Conservation (phyloP, 1,140 invertebrate genomes). For the Tribolium madens region DNA sequence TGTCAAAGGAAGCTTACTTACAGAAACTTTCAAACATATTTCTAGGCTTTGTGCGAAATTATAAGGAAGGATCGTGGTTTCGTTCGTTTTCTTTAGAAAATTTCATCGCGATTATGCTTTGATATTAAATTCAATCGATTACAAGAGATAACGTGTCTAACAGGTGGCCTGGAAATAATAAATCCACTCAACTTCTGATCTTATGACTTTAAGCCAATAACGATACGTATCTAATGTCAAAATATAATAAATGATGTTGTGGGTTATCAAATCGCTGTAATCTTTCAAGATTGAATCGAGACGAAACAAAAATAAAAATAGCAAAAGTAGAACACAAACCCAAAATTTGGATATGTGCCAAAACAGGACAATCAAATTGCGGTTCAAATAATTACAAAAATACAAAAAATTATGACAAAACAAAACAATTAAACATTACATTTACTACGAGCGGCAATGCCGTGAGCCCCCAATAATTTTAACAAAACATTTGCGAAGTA, state of each 20-base stretch:
- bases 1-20: slow-evolving; percentile 21
- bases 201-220: slow-evolving; percentile 15
- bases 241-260: slow-evolving; percentile 10
- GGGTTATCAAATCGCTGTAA: slow-evolving; percentile 5
- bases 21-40: slow-evolving; percentile 25
- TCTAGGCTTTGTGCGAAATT: slow-evolving; percentile 14
- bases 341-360: no score
- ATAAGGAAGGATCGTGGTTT: slow-evolving; percentile 23
- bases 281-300: neutral
- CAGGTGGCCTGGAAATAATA: slow-evolving; percentile 6
- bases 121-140: neutral
- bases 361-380: no score
- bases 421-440: no score
- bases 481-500: no score
- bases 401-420: no score
- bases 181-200: neutral
- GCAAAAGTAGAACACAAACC: neutral
- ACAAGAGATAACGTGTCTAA: neutral
- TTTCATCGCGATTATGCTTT: neutral
- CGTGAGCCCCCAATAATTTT: no score
- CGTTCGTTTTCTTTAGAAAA: neutral
- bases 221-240: slow-evolving; percentile 16
- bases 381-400: no score
- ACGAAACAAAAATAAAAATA: slow-evolving; percentile 11
- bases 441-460: no score